Evolutionary conservation across 53 echinoderm and acorn worm genomes (phyloP).

Genomic region (Antedon mediterranea): DNA sequence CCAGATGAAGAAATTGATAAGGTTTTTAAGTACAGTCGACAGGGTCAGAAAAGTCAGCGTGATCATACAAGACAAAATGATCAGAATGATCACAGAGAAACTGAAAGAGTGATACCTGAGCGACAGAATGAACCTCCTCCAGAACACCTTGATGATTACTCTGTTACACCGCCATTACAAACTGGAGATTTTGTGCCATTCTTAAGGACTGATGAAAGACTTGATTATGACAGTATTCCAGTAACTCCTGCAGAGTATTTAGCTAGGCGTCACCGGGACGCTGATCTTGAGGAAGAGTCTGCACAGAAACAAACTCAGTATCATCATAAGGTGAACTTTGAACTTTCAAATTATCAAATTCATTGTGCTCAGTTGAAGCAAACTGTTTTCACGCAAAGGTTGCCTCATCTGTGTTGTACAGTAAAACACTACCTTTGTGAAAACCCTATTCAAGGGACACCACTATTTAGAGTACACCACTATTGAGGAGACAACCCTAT

Average conservation of each 20-base stretch:
- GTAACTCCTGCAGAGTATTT: conserved; percentile 26
- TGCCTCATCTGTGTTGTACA: too few relatives aligned
- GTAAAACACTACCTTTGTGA: too few relatives aligned
- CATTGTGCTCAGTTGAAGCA: too few relatives aligned
- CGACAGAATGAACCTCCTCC: not conserved
- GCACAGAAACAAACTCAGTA: not conserved
- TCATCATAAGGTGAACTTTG: not conserved
- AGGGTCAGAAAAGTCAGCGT: too few relatives aligned
- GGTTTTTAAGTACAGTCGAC: not conserved
- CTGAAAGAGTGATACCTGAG: not conserved
- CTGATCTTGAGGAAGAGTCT: not conserved
- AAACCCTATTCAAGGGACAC: too few relatives aligned
- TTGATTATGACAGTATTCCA: conserved; percentile 40
- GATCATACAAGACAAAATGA: not conserved
- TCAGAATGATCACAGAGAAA: not conserved
- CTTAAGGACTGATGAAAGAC: conserved; percentile 54
- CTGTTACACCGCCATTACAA: conserved; percentile 28
- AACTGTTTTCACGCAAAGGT: too few relatives aligned
- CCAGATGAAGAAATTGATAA: not conserved
- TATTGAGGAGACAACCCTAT: too few relatives aligned
- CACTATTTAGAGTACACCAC: too few relatives aligned
- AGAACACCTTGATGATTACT: not conserved
- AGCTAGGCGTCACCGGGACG: not conserved
- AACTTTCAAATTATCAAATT: too few relatives aligned
- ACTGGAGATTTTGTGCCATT: conserved; percentile 85